phyloP scores from a whole-genome alignment of 53 echinoderm and acorn worm genomes.

The Paelopatides confundens region DNA sequence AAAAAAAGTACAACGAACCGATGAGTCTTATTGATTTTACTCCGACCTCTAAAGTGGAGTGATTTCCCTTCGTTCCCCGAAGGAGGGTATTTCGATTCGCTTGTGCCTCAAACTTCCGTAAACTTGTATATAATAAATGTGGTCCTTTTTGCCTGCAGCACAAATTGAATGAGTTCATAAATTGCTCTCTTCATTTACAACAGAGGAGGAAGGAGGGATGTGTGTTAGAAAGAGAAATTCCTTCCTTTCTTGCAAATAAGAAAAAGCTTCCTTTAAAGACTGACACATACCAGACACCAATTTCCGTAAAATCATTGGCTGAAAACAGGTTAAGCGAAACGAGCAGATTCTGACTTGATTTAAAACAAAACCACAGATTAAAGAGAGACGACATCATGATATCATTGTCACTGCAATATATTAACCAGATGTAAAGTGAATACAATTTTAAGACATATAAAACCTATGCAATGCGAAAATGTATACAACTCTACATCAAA shows the following conservation, averaged over 20 bases:
- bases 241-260: background rate
- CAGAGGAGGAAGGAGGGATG: background rate
- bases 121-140: slow-evolving; percentile 43
- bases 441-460: background rate
- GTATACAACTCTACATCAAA: too few relatives aligned
- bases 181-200: slow-evolving; percentile 43
- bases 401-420: background rate
- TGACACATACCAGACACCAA: background rate
- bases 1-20: slow-evolving; percentile 18
- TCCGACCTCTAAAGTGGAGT: slow-evolving; percentile 40
- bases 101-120: slow-evolving; percentile 29
- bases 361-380: background rate
- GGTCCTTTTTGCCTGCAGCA: slow-evolving; percentile 13
- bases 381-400: background rate
- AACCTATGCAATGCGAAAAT: background rate
- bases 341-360: background rate
- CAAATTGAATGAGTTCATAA: slow-evolving; percentile 49
- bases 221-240: background rate
- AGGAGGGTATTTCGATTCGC: slow-evolving; percentile 34
- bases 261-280: background rate
- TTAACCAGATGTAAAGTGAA: background rate
- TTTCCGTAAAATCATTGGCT: background rate
- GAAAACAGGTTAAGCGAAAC: background rate
- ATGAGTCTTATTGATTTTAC: slow-evolving; percentile 1
- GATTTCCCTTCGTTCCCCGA: slow-evolving; percentile 22